Conservation (phyloP, 2,113 vertebrate genomes). For the Vulpes lagopus region DNA sequence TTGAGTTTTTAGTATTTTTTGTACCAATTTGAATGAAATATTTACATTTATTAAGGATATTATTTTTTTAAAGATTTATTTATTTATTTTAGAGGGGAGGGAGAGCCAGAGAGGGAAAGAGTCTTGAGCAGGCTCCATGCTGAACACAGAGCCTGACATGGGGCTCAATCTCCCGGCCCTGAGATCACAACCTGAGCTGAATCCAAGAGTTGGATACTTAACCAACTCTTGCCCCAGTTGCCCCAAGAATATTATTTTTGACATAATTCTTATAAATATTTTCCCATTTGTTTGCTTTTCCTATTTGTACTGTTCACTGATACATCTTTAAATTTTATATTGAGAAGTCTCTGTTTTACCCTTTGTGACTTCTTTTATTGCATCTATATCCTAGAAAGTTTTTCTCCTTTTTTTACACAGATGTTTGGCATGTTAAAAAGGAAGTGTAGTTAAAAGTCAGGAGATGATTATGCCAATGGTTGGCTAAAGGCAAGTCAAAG, state of each 20-base stretch:
- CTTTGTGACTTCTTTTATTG: neutral
- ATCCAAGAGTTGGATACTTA: neutral
- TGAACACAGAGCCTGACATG: neutral
- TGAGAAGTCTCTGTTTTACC: neutral
- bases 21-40: conserved; percentile 36
- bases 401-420: conserved; percentile 16
- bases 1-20: conserved; percentile 23
- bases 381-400: neutral
- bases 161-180: neutral
- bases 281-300: conserved; percentile 37
- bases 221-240: neutral
- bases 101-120: neutral
- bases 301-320: neutral
- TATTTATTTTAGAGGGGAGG: neutral
- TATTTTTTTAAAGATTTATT: neutral
- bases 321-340: neutral
- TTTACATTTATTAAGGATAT: neutral
- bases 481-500: neutral
- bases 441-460: conserved; percentile 2
- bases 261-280: conserved; percentile 52
- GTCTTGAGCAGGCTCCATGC: neutral
- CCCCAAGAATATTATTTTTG: neutral
- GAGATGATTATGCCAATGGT: neutral
- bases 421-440: neutral
- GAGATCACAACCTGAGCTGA: neutral